These are phyloP conservation scores for Leptosomus discolor DNA, from an alignment of 2,113 vertebrate genomes.

Conservation along the genomic window DNA sequence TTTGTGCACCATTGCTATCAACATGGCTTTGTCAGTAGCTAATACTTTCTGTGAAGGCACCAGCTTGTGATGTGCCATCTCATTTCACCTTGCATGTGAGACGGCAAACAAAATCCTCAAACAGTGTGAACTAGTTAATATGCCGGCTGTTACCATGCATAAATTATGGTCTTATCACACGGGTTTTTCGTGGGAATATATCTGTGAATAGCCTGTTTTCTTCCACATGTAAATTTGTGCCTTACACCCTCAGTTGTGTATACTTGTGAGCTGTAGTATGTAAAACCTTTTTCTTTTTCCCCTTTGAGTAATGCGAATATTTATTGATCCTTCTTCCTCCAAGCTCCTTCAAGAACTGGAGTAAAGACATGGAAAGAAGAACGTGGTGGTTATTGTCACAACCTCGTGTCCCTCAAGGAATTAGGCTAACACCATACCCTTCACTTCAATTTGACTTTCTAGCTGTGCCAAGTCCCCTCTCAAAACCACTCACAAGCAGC, in stretches of 20 bases:
- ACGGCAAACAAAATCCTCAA: slow-evolving; percentile 79
- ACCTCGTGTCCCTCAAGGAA: slow-evolving; percentile 69
- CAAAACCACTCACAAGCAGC: slow-evolving; percentile 68
- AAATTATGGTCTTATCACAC: slow-evolving; percentile 75
- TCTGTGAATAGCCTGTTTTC: slow-evolving; percentile 90
- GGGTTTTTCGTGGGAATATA: slow-evolving; percentile 79
- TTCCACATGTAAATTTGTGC: slow-evolving; percentile 99
- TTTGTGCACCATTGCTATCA: slow-evolving; percentile 70
- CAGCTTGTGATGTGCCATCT: slow-evolving; percentile 82
- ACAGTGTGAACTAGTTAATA: slow-evolving; percentile 74
- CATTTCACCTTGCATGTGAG: slow-evolving; percentile 88
- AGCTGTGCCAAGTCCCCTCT: slow-evolving; percentile 85
- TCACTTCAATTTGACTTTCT: slow-evolving; percentile 61
- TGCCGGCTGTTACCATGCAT: slow-evolving; percentile 78
- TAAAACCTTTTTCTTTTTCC: slow-evolving; percentile 59
- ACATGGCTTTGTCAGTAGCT: slow-evolving; percentile 83
- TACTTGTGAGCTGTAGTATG: slow-evolving; percentile 86
- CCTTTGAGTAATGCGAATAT: slow-evolving; percentile 74
- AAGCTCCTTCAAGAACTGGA: slow-evolving; percentile 59
- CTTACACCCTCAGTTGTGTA: slow-evolving; percentile 98
- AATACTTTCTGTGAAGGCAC: slow-evolving; percentile 80
- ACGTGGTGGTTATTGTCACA: slow-evolving; percentile 79
- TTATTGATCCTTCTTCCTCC: slow-evolving; percentile 71
- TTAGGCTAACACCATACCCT: slow-evolving; percentile 20
- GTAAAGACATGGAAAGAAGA: slow-evolving; percentile 77